Evolutionary conservation across 2,797 vertebrate genomes (phyloP).

Genomic region (Hapalemur alaotrensis): DNA sequence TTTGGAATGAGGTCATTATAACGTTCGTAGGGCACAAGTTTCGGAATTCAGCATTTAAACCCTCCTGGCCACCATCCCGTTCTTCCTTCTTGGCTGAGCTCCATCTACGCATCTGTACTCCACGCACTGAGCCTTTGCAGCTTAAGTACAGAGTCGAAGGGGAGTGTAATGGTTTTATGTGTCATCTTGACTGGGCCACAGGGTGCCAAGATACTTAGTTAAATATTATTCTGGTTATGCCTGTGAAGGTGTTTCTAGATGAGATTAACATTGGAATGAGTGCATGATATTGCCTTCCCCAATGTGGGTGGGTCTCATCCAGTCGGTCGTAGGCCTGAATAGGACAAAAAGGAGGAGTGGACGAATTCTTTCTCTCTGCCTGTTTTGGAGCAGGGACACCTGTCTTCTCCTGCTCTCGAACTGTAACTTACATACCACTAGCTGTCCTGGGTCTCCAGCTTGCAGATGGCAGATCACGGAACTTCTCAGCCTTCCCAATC

Average conservation of each 20-base stretch:
- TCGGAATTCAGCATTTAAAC: background rate
- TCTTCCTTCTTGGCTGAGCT: background rate
- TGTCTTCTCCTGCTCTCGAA: background rate
- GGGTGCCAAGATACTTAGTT: background rate
- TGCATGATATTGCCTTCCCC: background rate
- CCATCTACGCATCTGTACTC: background rate
- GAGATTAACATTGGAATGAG: background rate
- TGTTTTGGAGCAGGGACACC: background rate
- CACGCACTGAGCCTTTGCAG: fast-evolving
- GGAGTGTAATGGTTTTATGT: too few species aligned
- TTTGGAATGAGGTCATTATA: background rate
- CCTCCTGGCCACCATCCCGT: background rate
- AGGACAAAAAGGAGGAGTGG: background rate
- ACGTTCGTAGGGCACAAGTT: background rate
- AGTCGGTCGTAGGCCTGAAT: background rate
- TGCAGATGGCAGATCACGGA: background rate
- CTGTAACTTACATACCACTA: too few species aligned
- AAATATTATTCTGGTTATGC: background rate
- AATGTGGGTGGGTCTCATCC: background rate
- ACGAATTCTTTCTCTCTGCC: background rate
- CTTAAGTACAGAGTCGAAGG: background rate
- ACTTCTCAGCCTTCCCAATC: background rate
- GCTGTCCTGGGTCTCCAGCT: background rate
- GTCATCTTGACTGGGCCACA: background rate
- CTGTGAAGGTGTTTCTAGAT: background rate